Evolutionary conservation across 1,140 invertebrate species (phyloP).

Genomic region (Sweltsa coloradensis): DNA sequence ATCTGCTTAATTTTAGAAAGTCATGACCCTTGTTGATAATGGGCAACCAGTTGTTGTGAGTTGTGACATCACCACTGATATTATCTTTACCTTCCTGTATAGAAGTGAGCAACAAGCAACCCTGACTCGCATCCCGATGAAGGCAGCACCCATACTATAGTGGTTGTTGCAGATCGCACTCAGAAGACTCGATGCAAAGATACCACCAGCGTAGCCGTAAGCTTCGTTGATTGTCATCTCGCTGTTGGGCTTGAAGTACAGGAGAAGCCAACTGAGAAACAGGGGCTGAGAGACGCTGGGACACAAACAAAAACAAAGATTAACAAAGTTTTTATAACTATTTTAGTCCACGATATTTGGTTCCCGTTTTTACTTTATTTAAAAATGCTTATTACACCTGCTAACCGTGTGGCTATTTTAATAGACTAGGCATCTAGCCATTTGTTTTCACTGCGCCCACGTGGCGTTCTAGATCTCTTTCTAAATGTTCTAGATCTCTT

Average conservation of each 20-base stretch:
- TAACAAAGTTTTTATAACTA: too few relatives aligned
- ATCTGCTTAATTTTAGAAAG: not conserved
- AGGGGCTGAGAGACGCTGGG: slow-evolving; percentile 28
- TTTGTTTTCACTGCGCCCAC: too few relatives aligned
- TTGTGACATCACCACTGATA: not conserved
- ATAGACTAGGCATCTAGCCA: too few relatives aligned
- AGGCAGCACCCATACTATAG: slow-evolving; percentile 48
- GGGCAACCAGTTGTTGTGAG: not conserved
- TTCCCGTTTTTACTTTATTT: too few relatives aligned
- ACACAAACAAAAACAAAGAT: too few relatives aligned
- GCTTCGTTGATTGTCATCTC: slow-evolving; percentile 31
- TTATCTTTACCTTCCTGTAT: slow-evolving; percentile 42
- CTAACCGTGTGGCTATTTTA: too few relatives aligned
- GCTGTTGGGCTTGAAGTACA: slow-evolving; percentile 34
- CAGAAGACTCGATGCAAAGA: slow-evolving; percentile 37
- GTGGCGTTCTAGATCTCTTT: too few relatives aligned
- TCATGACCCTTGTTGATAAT: not conserved
- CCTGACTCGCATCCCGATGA: slow-evolving; percentile 43
- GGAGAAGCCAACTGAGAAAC: slow-evolving; percentile 37
- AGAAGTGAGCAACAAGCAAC: slow-evolving; percentile 50
- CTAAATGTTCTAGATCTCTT: too few relatives aligned
- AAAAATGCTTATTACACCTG: too few relatives aligned
- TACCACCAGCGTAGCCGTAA: slow-evolving; percentile 40
- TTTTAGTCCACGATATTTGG: too few relatives aligned
- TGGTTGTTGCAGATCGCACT: slow-evolving; percentile 50